Evolutionary conservation across 2,888 invertebrate genomes (phyloP), one percentile per base, ranked within the genome.

Genomic region (Oeneis ivallda): DNA sequence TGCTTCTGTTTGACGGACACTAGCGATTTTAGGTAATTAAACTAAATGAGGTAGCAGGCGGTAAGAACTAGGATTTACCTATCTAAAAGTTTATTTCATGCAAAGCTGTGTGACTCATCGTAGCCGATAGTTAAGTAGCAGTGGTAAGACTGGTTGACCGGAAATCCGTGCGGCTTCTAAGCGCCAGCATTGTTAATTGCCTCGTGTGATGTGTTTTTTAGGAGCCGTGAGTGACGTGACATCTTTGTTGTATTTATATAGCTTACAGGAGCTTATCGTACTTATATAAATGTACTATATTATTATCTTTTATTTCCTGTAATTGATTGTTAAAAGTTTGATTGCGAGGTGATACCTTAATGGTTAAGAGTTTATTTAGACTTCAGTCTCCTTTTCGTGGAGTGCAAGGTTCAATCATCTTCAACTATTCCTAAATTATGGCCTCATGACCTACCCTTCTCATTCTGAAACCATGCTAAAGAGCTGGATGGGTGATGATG

Each of bases 111-210:
- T 76, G 75, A 75, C 76, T 81, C 82, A 85, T 74, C 79, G 80
- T 62, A 34, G 56, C 52, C 53, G 54, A 49, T 59, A 76, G 17
- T 39, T 15, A 53, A 52, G 50, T 52, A 2, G 52, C 5, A 54
- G 75, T 74, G 73, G 75, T 71, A 70, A 70, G 72, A 71, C 75
- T 72, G 78, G 77, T 79, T 77, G 77, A 72, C 81, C 84, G 89
- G 89, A 89, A 88, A 83, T 79, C 76, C 78, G 79, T 68, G 79
- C 76, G 74, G 75, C 76, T 76, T 72, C 67, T 60, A 75, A 78
- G 76, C 74, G 76, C 77, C 67, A 71, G 68, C 66, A 70, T 64
- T 70, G 71, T 72, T 64, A 68, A 68, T 60, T 70, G 64, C 62
- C 52, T 45, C 15, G 13, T 32, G 43, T 57, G 41, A 60, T 50